These are phyloP conservation scores for Cyphomyrus discorhynchus DNA, from an alignment of 2,113 vertebrate species.

Conservation along the genomic window DNA sequence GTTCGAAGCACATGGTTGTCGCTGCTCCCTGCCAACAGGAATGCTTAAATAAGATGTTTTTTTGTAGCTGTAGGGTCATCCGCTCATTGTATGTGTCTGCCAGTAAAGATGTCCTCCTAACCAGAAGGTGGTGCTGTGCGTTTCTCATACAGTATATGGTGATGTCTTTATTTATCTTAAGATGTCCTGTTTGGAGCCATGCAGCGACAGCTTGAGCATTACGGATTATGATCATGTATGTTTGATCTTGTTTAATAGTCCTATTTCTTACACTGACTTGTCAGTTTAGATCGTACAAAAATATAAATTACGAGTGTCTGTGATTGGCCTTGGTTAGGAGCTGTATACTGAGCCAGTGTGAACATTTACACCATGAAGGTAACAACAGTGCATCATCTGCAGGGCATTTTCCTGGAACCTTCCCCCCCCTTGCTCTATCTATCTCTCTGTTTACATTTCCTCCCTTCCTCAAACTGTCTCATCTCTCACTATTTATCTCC, in stretches of 20 bases:
- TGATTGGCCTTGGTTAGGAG: constrained; percentile 44
- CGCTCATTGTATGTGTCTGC: not conserved
- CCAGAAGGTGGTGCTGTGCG: not conserved
- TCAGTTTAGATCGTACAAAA: not conserved
- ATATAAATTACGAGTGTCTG: constrained; percentile 40
- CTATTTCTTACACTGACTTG: not conserved
- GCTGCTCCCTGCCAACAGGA: not conserved
- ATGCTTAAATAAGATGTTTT: not conserved
- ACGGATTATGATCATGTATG: not conserved
- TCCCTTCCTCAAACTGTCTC: not conserved
- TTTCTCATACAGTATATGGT: not conserved
- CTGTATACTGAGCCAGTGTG: constrained; percentile 54
- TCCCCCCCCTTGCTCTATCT: not conserved
- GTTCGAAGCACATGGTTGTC: not conserved
- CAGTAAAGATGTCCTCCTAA: not conserved
- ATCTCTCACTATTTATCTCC: not conserved
- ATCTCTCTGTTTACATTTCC: not conserved
- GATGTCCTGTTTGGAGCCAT: not conserved
- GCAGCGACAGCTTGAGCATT: not conserved
- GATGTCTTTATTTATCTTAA: not conserved
- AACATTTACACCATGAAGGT: not conserved
- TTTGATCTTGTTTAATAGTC: not conserved
- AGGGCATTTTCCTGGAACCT: not conserved
- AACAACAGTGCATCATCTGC: not conserved
- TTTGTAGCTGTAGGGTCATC: too few relatives aligned